phyloP scores from a whole-genome alignment of 2,888 invertebrate genomes.

The Lottia scabra region DNA sequence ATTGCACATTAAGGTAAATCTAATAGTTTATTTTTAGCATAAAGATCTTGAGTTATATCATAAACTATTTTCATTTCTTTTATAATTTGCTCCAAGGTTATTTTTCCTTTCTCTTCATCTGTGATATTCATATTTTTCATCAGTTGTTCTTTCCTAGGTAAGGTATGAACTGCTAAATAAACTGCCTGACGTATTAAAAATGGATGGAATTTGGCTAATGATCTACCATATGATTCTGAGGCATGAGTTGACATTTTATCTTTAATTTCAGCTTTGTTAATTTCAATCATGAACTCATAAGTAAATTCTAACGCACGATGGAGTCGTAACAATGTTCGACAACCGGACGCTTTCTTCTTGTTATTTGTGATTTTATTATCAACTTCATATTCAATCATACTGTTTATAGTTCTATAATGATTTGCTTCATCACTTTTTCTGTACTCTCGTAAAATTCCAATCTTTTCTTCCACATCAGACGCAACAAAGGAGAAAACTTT shows the following conservation, averaged over 20 bases:
- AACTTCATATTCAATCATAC: conserved; percentile 88
- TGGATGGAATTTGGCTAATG: conserved; percentile 87
- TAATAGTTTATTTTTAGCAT: conserved; percentile 43
- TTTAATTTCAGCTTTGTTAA: conserved; percentile 70
- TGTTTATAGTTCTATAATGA: conserved; percentile 79
- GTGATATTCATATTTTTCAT: conserved; percentile 59
- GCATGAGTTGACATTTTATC: conserved; percentile 73
- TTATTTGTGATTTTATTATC: conserved; percentile 77
- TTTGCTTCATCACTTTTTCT: conserved; percentile 61
- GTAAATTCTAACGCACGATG: conserved; percentile 95
- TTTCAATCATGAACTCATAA: conserved; percentile 81
- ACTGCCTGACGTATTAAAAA: conserved; percentile 81
- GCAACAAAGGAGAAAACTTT: conserved; percentile 92
- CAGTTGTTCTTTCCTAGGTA: conserved; percentile 82
- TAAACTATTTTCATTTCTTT: conserved; percentile 31
- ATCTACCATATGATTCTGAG: conserved; percentile 84
- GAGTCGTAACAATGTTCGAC: conserved; percentile 87
- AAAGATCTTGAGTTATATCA: conserved; percentile 48
- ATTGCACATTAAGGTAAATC: conserved; percentile 42
- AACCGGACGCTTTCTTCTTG: conserved; percentile 77
- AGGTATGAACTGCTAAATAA: conserved; percentile 85
- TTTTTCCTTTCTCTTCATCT: conserved; percentile 33
- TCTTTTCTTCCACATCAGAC: conserved; percentile 88
- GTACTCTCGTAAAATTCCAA: conserved; percentile 80
- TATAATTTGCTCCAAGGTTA: conserved; percentile 33